Conservation (phyloP, 2,113 vertebrate species). For the Myrmecophaga tridactyla region DNA sequence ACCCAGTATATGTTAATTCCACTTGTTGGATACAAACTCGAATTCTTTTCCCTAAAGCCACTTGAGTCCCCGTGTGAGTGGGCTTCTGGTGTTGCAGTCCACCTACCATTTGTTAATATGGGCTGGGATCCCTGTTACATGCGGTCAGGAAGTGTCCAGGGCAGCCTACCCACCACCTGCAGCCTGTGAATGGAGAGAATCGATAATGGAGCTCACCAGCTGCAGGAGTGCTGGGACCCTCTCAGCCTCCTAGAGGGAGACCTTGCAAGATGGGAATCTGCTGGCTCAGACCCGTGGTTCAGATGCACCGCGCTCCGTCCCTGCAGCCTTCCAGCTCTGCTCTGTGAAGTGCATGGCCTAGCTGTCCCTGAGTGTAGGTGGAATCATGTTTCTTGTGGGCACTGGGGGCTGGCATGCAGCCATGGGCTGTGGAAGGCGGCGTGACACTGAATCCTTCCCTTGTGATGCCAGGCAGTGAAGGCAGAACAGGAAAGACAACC, state of each 20-base stretch:
- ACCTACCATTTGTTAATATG: background rate
- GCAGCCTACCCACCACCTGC: background rate
- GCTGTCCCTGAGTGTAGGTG: background rate
- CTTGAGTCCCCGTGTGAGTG: background rate
- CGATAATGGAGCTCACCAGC: accelerated
- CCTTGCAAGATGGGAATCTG: background rate
- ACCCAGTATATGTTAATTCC: background rate
- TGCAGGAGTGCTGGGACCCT: background rate
- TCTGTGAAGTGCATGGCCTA: background rate
- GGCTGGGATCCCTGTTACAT: background rate
- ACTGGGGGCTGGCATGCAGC: background rate
- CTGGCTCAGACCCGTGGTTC: background rate
- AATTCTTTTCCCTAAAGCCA: background rate
- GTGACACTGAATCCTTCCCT: conserved; percentile 34
- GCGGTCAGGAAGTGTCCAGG: too few relatives aligned
- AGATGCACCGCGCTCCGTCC: background rate
- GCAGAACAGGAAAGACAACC: conserved; percentile 53
- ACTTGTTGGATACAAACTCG: background rate
- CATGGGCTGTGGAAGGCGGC: background rate
- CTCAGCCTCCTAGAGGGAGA: background rate
- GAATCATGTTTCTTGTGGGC: conserved; percentile 48
- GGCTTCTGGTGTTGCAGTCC: background rate
- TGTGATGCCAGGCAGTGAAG: background rate
- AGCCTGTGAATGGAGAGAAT: background rate
- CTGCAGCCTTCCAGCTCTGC: background rate